Conservation (phyloP, 2,888 invertebrate species). For the Xylocampa areola region DNA sequence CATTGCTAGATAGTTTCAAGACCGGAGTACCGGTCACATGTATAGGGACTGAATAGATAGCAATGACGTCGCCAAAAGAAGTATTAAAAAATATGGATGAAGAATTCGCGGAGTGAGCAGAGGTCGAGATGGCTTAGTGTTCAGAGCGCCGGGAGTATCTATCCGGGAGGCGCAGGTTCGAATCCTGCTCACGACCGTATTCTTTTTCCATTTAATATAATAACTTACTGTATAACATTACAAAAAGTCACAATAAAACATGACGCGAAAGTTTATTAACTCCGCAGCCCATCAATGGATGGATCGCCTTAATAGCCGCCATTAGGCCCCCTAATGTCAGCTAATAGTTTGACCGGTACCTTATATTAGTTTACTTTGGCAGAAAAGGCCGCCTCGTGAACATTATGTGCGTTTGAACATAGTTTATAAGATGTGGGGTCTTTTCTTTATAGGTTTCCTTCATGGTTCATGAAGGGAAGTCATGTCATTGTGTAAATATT, state of each 20-base stretch:
- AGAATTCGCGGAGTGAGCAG: too few species aligned
- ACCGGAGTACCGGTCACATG: too few species aligned
- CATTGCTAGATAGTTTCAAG: too few species aligned
- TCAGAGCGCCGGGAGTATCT: too few species aligned
- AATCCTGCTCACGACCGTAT: too few species aligned
- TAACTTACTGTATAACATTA: neutral
- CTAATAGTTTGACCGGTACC: conserved; percentile 52
- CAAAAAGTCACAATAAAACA: conserved; percentile 34
- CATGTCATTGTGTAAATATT: neutral
- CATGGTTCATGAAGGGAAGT: neutral
- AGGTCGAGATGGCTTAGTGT: too few species aligned
- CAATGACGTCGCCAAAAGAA: too few species aligned
- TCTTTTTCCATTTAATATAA: conserved; percentile 17
- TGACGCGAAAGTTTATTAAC: conserved; percentile 37
- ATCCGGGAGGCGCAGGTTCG: too few species aligned
- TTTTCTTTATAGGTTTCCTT: neutral
- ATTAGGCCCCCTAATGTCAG: conserved; percentile 42
- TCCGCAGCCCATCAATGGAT: conserved; percentile 15
- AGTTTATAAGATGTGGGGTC: neutral
- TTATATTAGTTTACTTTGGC: conserved; percentile 51
- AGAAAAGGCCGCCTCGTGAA: conserved; percentile 27
- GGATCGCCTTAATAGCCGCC: conserved; percentile 35
- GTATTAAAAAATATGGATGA: too few species aligned
- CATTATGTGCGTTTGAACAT: conserved; percentile 24
- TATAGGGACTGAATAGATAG: too few species aligned